Percentiles rank a stretch among this genome's conserved stretches.
These are phyloP conservation scores for Pipa parva DNA, from an alignment of 2,113 vertebrate genomes.

Conservation along the genomic window DNA sequence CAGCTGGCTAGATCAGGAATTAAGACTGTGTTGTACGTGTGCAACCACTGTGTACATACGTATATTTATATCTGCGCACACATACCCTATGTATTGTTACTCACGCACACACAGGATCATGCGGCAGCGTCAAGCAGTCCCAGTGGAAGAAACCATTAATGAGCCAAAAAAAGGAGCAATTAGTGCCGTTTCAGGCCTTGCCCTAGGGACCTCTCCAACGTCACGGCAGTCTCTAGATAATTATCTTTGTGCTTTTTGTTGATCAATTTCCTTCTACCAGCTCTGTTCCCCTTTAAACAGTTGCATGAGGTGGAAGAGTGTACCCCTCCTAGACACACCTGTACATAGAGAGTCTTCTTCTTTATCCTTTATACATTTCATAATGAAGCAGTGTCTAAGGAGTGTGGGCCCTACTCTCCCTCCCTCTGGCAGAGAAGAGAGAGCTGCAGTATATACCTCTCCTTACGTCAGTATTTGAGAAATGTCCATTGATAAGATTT, in stretches of 20 bases:
- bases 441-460: background rate
- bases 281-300: conserved; percentile 1
- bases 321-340: background rate
- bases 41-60: no score
- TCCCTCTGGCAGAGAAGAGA: background rate
- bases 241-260: background rate
- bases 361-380: conserved; percentile 22
- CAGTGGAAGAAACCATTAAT: background rate
- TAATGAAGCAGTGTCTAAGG: conserved; percentile 1
- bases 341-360: conserved; percentile 14
- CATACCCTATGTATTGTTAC: background rate
- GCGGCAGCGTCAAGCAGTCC: no score
- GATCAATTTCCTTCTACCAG: background rate
- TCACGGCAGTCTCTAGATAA: background rate
- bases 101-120: background rate
- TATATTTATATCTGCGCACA: background rate
- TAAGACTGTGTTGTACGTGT: no score
- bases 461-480: background rate
- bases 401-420: background rate
- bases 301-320: background rate
- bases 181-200: background rate
- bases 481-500: no score
- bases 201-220: background rate
- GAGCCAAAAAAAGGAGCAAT: background rate
- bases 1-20: no score